Conservation (phyloP, 2,888 invertebrate genomes). For the Amiota mariae region DNA sequence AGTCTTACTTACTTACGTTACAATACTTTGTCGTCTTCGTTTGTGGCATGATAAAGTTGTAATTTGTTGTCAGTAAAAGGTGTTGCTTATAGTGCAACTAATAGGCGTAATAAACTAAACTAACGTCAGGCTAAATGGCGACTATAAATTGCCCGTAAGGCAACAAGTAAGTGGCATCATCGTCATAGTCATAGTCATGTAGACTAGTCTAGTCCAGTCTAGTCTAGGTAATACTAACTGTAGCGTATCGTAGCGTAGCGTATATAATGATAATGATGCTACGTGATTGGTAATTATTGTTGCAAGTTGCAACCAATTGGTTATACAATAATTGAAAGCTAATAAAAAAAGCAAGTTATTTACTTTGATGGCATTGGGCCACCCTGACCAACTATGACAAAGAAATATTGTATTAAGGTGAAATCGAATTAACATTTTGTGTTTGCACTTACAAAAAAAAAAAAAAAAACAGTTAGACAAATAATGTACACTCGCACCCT, state of each 20-base stretch:
- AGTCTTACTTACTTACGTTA: no score
- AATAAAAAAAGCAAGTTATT: neutral
- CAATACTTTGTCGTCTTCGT: slow-evolving; percentile 47
- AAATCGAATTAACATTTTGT: neutral
- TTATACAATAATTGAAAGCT: slow-evolving; percentile 9
- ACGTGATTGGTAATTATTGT: neutral
- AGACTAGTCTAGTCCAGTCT: no score
- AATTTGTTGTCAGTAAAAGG: slow-evolving; percentile 67
- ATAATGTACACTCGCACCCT: neutral
- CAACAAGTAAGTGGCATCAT: neutral
- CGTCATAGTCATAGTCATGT: no score
- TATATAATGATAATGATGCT: neutral
- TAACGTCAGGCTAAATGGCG: slow-evolving; percentile 34
- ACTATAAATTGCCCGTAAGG: slow-evolving; percentile 1
- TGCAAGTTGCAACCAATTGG: neutral
- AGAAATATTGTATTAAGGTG: neutral
- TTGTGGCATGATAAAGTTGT: slow-evolving; percentile 67
- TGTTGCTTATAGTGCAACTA: slow-evolving; percentile 68
- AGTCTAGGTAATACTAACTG: no score
- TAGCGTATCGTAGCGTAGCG: no score
- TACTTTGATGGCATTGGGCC: neutral
- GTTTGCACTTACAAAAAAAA: neutral
- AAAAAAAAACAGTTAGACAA: no score
- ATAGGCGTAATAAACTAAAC: slow-evolving; percentile 65
- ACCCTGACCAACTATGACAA: no score